These are phyloP conservation scores for Diaperis boleti DNA, from an alignment of 2,888 invertebrate genomes.

Conservation along the genomic window DNA sequence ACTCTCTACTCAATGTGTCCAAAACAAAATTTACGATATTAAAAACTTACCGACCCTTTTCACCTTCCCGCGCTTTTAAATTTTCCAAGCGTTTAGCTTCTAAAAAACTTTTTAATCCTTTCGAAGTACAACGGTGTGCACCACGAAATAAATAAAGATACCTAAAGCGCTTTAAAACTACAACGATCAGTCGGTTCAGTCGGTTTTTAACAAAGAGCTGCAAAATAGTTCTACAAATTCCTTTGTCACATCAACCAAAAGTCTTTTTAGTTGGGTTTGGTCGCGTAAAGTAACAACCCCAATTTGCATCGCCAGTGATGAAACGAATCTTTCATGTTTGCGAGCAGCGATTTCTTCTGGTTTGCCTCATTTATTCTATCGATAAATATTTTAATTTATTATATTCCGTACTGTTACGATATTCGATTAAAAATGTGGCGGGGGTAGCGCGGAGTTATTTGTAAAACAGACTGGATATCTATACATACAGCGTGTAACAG, in stretches of 20 bases:
- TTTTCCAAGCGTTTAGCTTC: too few relatives aligned
- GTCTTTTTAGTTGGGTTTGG: constrained; percentile 18
- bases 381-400: too few relatives aligned
- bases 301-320: constrained; percentile 29
- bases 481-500: too few relatives aligned
- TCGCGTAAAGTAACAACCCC: constrained; percentile 23
- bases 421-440: too few relatives aligned
- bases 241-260: constrained; percentile 18
- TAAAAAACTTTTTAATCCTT: constrained; percentile 11
- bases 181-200: constrained; percentile 3
- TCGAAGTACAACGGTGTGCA: constrained; percentile 5
- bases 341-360: constrained; percentile 10
- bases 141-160: constrained; percentile 11
- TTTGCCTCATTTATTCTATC: too few relatives aligned
- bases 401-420: too few relatives aligned
- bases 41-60: too few relatives aligned
- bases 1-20: too few relatives aligned
- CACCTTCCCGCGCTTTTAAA: too few relatives aligned
- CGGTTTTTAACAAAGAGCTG: constrained; percentile 4
- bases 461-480: too few relatives aligned
- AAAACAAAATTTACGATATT: too few relatives aligned
- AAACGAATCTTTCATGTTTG: constrained; percentile 25
- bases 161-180: constrained; percentile 1
- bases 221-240: constrained; percentile 3
- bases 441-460: too few relatives aligned